These are phyloP conservation scores for Tetramorium alpestre DNA, from an alignment of 1,140 invertebrate species.

Conservation along the genomic window DNA sequence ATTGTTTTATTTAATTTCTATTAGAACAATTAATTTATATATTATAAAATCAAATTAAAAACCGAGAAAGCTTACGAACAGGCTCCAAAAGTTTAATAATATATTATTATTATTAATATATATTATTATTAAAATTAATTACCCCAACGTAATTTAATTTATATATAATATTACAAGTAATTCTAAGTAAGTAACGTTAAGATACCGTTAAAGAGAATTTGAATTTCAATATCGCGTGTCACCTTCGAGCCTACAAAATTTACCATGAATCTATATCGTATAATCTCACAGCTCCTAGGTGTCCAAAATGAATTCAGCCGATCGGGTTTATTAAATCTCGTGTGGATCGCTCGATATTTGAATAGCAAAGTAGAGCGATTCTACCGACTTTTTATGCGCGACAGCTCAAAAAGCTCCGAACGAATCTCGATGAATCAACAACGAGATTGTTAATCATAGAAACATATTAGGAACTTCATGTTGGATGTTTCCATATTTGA, in stretches of 20 bases:
- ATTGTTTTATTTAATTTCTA: neutral
- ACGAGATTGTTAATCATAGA: neutral
- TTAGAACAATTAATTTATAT: neutral
- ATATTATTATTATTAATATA: neutral
- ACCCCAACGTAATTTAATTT: neutral
- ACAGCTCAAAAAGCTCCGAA: neutral
- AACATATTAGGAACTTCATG: neutral
- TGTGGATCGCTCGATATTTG: constrained; percentile 14
- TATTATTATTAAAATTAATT: neutral
- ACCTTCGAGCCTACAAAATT: neutral
- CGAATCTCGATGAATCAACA: neutral
- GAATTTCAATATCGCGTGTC: constrained; percentile 9
- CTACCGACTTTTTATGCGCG: constrained; percentile 32
- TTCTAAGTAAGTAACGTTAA: neutral
- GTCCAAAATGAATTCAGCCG: constrained; percentile 26
- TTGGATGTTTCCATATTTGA: neutral
- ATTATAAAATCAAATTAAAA: neutral
- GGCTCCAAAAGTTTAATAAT: neutral
- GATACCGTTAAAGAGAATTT: neutral
- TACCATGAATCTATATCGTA: constrained; percentile 15
- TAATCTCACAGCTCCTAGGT: constrained; percentile 25
- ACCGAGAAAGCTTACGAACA: neutral
- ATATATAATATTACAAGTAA: neutral
- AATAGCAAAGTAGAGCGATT: constrained; percentile 54
- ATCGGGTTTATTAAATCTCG: constrained; percentile 50